A percentile compares a stretch with the other conserved stretches of the same genome.
phyloP scores from a whole-genome alignment of 1,140 invertebrate species.

The Conus betulinus region DNA sequence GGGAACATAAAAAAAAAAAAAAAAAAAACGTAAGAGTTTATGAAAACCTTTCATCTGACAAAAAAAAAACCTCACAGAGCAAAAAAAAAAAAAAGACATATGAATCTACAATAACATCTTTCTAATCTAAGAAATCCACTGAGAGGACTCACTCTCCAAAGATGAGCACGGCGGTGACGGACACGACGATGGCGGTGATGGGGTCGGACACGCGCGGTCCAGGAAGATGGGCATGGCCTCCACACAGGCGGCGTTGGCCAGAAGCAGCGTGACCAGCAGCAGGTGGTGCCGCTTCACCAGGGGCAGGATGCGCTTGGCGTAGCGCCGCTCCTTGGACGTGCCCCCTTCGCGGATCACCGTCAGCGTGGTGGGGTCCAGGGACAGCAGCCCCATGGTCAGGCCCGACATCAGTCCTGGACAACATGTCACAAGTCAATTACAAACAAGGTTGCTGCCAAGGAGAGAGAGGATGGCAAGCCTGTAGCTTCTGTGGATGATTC shows the following conservation, averaged over 20 bases:
- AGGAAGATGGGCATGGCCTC: constrained; percentile 75
- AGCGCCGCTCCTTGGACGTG: constrained; percentile 61
- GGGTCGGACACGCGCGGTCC: constrained; percentile 69
- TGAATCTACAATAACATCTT: background rate
- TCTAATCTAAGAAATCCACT: background rate
- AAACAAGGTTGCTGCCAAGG: no score
- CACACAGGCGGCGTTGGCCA: constrained; percentile 72
- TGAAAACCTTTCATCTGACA: no score
- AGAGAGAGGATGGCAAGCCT: no score
- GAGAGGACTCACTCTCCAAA: constrained; percentile 74
- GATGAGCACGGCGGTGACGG: constrained; percentile 72
- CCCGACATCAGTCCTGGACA: constrained; percentile 67
- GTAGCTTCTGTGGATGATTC: no score
- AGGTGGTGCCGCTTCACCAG: constrained; percentile 70
- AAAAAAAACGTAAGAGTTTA: background rate
- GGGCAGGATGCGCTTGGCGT: constrained; percentile 70
- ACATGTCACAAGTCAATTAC: no score
- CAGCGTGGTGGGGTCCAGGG: constrained; percentile 70
- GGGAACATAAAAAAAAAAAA: no score
- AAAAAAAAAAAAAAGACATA: no score
- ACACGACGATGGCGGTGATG: constrained; percentile 69
- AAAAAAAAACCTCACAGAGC: no score
- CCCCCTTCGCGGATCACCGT: constrained; percentile 68
- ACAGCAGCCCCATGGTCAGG: constrained; percentile 71
- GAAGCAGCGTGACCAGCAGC: constrained; percentile 70